Evolutionary conservation across 35 echinoderm and acorn worm species (phyloP), one percentile per base, ranked within the genome.

Genomic region (Ophioderma brevispina): DNA sequence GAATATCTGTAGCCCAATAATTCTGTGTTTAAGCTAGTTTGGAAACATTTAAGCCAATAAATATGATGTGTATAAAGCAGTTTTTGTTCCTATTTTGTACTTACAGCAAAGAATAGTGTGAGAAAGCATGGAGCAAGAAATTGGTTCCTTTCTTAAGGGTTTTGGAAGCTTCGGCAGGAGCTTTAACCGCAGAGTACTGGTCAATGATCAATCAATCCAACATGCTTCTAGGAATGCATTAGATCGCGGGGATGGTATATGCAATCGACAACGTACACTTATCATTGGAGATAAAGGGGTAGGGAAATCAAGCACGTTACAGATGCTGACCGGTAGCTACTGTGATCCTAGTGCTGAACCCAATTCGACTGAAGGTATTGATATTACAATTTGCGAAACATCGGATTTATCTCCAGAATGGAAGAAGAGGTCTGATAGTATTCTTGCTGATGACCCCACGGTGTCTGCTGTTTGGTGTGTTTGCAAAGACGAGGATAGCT

Each of bases 211-310:
- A 1, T 35, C 33, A 23, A 43, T 85, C 18, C 83, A 64, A 17
- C 50, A 64, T 64, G 83, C 39, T 21, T 85, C 63, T 37, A 25
- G 37, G 0, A 34, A 85, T 8, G 83, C 83, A n/a, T 37, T 85
- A 31, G 70, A 64, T 10, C 18, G 23, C 6, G 83, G 83, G 23
- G 28, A 31, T 13, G 14, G 52, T 31, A 52, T 34, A 28, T 85
- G 83, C 33, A 85, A 85, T 64, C 31, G 83, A 70, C 83, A 64
- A 13, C 34, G 83, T 19, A 70, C 43, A 52, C 15, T 85, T 6
- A 85, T 59, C 28, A 39, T 85, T 85, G 83, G 83, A 0, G 83
- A 85, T 23, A 85, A 85, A 63, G 83, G n/a, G 83, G 83, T 85
- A 1, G 83, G 83, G 33, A 85, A 85, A 34, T 64, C 83, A 43